These are phyloP conservation scores for Nematopogon swammerdamellus DNA, from an alignment of 2,888 invertebrate genomes.

Conservation along the genomic window DNA sequence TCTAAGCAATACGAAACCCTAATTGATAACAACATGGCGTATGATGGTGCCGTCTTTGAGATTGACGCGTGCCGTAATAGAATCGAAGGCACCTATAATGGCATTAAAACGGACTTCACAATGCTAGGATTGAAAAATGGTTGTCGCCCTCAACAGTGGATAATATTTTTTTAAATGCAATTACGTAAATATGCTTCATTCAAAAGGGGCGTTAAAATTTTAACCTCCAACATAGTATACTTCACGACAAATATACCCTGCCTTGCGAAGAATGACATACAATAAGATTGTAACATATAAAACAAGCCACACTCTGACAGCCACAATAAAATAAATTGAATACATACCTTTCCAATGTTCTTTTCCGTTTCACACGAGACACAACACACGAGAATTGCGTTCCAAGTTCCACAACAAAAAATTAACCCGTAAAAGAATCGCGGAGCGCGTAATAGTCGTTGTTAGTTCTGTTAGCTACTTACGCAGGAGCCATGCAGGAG, in stretches of 20 bases:
- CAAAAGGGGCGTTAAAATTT: constrained; percentile 1
- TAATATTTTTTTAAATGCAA: background rate
- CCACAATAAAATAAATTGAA: background rate
- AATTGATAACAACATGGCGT: constrained; percentile 1
- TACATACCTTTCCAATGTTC: constrained; percentile 1
- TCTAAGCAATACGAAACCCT: background rate
- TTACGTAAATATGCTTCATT: background rate
- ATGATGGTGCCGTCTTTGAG: background rate
- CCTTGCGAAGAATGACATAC: background rate
- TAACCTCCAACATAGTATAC: background rate
- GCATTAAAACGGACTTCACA: background rate
- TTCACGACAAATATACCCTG: background rate
- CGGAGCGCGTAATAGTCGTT: constrained; percentile 2
- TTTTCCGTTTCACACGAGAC: constrained; percentile 2
- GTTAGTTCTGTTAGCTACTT: constrained; percentile 3
- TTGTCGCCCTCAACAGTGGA: background rate
- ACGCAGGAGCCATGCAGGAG: constrained; percentile 1
- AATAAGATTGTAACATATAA: background rate
- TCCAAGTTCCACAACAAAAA: background rate
- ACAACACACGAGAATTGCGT: no score
- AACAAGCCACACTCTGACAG: constrained; percentile 1
- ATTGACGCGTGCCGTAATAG: background rate
- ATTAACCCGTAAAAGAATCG: constrained; percentile 2
- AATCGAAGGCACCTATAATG: background rate
- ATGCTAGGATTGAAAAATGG: background rate